A percentile compares a stretch with the other conserved stretches of the same genome.
Conservation (phyloP, 2,797 vertebrate species). For the Argya squamiceps region DNA sequence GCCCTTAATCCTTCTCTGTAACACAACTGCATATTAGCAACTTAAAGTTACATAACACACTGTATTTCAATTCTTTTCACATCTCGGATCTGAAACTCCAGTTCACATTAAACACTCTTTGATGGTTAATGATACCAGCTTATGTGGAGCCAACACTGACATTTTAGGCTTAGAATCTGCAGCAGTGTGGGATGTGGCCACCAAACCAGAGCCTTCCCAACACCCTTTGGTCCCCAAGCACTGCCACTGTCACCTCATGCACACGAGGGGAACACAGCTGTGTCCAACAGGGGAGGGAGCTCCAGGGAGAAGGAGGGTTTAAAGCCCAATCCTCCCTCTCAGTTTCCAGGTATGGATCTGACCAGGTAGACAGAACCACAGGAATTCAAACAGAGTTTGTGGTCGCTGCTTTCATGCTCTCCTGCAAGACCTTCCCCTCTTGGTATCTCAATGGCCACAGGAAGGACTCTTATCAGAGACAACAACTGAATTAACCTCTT, state of each 20-base stretch:
- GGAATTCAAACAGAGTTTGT: not conserved
- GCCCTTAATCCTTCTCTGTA: constrained; percentile 18
- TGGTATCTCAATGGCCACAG: not conserved
- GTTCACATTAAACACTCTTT: not conserved
- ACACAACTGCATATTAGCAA: not conserved
- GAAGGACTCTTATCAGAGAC: not conserved
- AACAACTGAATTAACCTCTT: not conserved
- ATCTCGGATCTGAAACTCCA: not conserved
- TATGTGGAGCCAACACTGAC: not conserved
- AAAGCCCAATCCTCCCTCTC: not conserved
- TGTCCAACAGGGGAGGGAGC: not conserved
- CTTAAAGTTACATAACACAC: not conserved
- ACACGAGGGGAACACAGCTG: accelerated
- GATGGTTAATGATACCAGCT: not conserved
- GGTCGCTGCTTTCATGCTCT: not conserved
- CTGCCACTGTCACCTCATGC: accelerated
- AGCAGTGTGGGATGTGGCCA: not conserved
- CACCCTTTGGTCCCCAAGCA: accelerated
- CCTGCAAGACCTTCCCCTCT: not conserved
- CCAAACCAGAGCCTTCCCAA: not conserved
- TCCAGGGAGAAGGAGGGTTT: not conserved
- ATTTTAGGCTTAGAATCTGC: not conserved
- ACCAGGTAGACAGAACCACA: not conserved
- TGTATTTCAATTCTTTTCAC: not conserved
- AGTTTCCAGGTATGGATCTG: not conserved